A percentile compares a stretch with the other conserved stretches of the same genome.
These are phyloP conservation scores for Crossaster papposus DNA, from an alignment of 53 echinoderm and acorn worm species.

Conservation along the genomic window DNA sequence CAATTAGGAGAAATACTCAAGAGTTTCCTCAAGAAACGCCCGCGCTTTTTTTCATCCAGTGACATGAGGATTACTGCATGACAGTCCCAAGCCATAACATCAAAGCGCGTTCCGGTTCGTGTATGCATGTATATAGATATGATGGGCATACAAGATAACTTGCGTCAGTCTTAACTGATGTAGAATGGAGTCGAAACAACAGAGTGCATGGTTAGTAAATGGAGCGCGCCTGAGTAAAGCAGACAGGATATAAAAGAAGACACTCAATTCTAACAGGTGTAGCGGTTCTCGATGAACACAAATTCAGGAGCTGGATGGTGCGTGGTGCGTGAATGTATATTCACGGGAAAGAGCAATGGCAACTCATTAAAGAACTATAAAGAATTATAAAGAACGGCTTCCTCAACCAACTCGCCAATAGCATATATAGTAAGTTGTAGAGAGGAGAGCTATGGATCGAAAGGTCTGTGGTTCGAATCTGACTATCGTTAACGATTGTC, in stretches of 20 bases:
- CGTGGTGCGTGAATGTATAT: too few species aligned
- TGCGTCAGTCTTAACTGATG: background rate
- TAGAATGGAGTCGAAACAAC: background rate
- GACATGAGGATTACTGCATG: background rate
- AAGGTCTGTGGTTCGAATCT: too few species aligned
- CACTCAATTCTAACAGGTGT: background rate
- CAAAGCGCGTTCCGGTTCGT: background rate
- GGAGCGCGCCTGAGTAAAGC: background rate
- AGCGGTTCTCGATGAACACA: background rate
- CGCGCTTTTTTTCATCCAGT: background rate
- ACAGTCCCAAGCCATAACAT: background rate
- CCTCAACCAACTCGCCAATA: too few species aligned
- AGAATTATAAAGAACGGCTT: too few species aligned
- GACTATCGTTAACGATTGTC: too few species aligned
- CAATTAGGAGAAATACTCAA: background rate
- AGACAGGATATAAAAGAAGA: background rate
- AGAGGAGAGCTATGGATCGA: too few species aligned
- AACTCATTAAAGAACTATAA: too few species aligned
- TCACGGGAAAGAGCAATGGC: too few species aligned
- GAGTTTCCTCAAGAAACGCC: background rate
- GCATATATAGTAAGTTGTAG: too few species aligned
- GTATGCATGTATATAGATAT: background rate
- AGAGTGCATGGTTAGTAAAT: background rate
- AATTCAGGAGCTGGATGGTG: background rate
- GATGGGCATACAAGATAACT: background rate